Conservation (phyloP, 2,797 vertebrate genomes). For the Chelidonichthys spinosus region DNA sequence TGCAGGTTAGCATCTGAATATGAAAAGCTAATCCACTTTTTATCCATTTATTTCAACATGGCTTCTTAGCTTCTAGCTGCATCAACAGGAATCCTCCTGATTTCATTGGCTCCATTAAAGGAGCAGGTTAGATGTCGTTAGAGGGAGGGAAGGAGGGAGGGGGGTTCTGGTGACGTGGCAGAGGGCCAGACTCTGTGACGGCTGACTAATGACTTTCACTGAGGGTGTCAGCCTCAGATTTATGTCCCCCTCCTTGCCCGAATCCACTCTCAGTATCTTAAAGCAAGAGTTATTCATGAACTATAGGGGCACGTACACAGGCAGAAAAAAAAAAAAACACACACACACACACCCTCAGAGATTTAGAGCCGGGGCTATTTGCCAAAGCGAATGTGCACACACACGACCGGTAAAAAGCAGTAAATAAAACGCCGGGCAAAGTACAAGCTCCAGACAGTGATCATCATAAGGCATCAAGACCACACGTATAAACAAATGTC, state of each 20-base stretch:
- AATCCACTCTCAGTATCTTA: constrained; percentile 79
- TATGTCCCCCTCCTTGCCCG: constrained; percentile 63
- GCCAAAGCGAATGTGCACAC: constrained; percentile 35
- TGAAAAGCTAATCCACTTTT: constrained; percentile 24
- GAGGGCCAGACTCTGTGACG: constrained; percentile 71
- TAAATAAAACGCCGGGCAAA: constrained; percentile 59
- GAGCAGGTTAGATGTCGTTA: constrained; percentile 51
- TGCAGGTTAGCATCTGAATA: constrained; percentile 13
- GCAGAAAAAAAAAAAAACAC: constrained; percentile 17
- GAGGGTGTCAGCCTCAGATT: constrained; percentile 80
- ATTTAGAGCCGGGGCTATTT: constrained; percentile 53
- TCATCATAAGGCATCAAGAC: constrained; percentile 55
- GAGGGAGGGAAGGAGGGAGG: constrained; percentile 4
- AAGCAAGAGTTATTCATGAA: constrained; percentile 80
- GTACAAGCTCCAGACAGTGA: constrained; percentile 43
- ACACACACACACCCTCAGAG: neutral
- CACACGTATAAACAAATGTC: constrained; percentile 59
- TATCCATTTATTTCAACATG: constrained; percentile 38
- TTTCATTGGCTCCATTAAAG: constrained; percentile 78
- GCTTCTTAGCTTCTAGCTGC: constrained; percentile 9
- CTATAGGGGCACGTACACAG: constrained; percentile 37
- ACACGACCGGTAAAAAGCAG: constrained; percentile 43
- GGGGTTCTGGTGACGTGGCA: constrained; percentile 66
- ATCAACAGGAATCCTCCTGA: constrained; percentile 66
- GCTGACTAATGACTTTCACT: constrained; percentile 85